Evolutionary conservation across 1,140 invertebrate genomes (phyloP), one percentile per base, ranked within the genome.

Genomic region (Solen grandis): DNA sequence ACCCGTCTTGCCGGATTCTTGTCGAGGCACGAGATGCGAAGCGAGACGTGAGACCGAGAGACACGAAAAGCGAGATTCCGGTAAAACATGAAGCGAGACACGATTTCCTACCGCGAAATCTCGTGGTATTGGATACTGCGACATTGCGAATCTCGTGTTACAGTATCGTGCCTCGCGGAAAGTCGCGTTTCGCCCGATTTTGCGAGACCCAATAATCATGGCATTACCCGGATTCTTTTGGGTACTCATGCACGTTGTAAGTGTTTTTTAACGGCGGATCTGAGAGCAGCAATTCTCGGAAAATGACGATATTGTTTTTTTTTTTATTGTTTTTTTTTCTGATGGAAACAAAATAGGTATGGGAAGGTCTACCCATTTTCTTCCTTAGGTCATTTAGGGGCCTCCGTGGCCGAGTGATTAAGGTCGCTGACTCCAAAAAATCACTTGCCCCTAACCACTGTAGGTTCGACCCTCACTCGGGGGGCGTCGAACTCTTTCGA

Each of bases 201-300:
- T 31, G 22, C 59, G 59, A 62, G 27, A 62, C 33, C 16, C 59
- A 22, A 62, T 62, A 62, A 62, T 65, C 38, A 36, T 65, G 62
- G 62, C 62, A 65, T 35, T 35, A 65, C 62, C 22, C 33, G 62
- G 33, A 65, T 65, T 65, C 62, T 65, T 65, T 65, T 65, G 33
- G 33, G 62, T 36, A 65, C 62, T 38, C 62, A 65, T 65, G 33
- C 33, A 65, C 62, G 62, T 65, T 65, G 62, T 35, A 65, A 65
- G 33, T 65, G 31, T 31, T 65, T 65, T 65, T 65, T 35, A 36
- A 65, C 38, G 62, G 62, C 62, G 33, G 10, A 65, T 65, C 35
- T 65, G 62, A 65, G 27, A 65, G 62, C 62, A 35, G 29, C 2
- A 65, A 65, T 65, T 65, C 62, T 65, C 62, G 62, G 62, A 65